Base-by-base conservation (phyloP, 2,113 vertebrate genomes). In the Sylvia atricapilla region DNA sequence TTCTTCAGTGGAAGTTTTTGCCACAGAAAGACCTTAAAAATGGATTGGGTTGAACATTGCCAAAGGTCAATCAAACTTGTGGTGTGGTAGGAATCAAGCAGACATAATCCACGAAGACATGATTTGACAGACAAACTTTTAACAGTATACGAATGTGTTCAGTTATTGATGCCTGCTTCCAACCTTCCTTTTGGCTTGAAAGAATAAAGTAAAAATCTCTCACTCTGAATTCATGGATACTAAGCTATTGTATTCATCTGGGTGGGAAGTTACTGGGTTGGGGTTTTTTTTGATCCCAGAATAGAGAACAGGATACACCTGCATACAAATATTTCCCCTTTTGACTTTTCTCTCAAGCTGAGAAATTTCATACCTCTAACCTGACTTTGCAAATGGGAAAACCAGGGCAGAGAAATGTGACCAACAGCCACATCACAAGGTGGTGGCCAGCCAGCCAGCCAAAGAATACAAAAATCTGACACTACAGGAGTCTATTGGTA, bases 351-450 rank as follows among this genome's bases (percentile, higher is more conserved):
- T 66, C 21, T 89, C 37, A 87, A 80, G 41, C 33, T 84, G 16
- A 93, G 24, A 37, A 93, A 55, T 60, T 76, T 78, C 22, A 2
- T 62, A 78, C 4, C 8, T 73, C n/a, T 39, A 64, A 79, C 20
- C 18, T 53, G 18, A 52, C 75, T 78, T 86, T 81, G 31, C 39
- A 69, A 81, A 37, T 31, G 21, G 22, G 21, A 30, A 84, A 94
- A 80, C 4, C 27, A 84, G 55, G 27, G 44, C 17, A 80, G 52
- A 46, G 7, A 49, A 78, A 55, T 63, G 10, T 41, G 60, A 53
- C 11, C 2, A 9, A 49, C 15, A 44, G 59, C 13, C 28, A 53
- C 20, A 31, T 13, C 0, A 0, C n/a, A 90, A 62, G 33, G 52
- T 55, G 35, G 31, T 50, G 39, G 18, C 43, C 15, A 33, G 56